Percentiles rank a stretch among this genome's conserved stretches.
Conservation (phyloP, 2,888 invertebrate genomes). For the Timandra comae region DNA sequence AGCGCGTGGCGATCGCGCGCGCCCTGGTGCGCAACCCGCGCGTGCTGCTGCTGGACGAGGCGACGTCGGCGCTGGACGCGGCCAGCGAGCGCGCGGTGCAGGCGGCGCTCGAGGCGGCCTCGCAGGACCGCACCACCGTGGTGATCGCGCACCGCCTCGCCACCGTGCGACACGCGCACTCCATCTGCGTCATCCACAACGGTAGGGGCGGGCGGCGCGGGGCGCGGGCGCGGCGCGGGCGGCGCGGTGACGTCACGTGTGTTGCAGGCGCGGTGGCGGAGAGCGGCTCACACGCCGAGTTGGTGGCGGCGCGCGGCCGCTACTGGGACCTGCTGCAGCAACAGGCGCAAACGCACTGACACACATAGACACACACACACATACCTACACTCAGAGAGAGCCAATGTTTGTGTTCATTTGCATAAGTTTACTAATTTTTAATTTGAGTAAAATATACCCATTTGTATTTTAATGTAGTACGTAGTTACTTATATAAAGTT, state of each 20-base stretch:
- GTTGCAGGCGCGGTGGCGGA: constrained; percentile 55
- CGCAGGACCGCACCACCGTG: constrained; percentile 85
- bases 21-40: constrained; percentile 80
- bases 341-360: constrained; percentile 34
- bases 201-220: constrained; percentile 55
- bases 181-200: constrained; percentile 87
- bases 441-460: too few relatives aligned
- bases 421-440: too few relatives aligned
- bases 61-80: constrained; percentile 83
- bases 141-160: constrained; percentile 91
- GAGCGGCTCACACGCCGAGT: constrained; percentile 54
- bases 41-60: constrained; percentile 81
- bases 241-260: not conserved
- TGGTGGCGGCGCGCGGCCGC: constrained; percentile 45
- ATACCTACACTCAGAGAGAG: too few relatives aligned
- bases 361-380: too few relatives aligned
- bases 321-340: constrained; percentile 58
- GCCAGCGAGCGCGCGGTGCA: constrained; percentile 86
- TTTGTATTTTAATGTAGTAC: too few relatives aligned
- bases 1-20: constrained; percentile 83
- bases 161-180: constrained; percentile 87
- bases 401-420: too few relatives aligned
- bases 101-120: constrained; percentile 86
- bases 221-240: too few relatives aligned
- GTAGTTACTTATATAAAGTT: too few relatives aligned